Conservation (phyloP, 2,888 invertebrate species). For the Teleiodes luculella region DNA sequence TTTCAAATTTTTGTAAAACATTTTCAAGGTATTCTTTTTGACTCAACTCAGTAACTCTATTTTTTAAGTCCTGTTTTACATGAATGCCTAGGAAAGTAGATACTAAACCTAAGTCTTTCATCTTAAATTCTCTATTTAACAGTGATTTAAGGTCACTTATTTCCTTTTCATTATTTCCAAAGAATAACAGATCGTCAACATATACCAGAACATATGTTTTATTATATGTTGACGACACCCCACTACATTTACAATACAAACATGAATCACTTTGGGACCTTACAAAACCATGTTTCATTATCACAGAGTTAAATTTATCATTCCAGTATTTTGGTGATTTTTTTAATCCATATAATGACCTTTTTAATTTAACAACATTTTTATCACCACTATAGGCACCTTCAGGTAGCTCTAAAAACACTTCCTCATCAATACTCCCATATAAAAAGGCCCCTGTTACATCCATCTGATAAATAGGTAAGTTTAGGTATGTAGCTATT, state of each 20-base stretch:
- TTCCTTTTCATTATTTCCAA: conserved; percentile 14
- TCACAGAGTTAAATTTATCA: conserved; percentile 17
- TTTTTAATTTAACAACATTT: conserved; percentile 21
- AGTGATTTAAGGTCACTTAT: conserved; percentile 2
- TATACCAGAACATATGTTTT: conserved; percentile 20
- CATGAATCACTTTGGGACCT: conserved; percentile 18
- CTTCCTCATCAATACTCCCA: conserved; percentile 21
- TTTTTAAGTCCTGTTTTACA: conserved; percentile 18
- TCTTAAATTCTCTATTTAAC: conserved; percentile 23
- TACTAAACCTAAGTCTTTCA: conserved; percentile 23
- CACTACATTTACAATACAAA: conserved; percentile 13
- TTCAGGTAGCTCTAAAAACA: conserved; percentile 22
- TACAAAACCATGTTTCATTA: conserved; percentile 13
- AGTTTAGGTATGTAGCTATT: conserved; percentile 22
- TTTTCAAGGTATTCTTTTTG: conserved; percentile 11
- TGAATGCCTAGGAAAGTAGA: conserved; percentile 22
- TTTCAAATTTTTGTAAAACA: conserved; percentile 21
- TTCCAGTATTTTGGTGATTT: conserved; percentile 21
- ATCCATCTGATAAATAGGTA: conserved; percentile 23
- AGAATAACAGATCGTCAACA: conserved; percentile 17
- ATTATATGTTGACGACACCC: not conserved
- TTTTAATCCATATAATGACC: conserved; percentile 18
- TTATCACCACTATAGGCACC: conserved; percentile 14
- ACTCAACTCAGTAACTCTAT: conserved; percentile 15
- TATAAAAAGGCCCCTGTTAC: conserved; percentile 23